Percentiles rank a stretch among this genome's conserved stretches.
phyloP scores from a whole-genome alignment of 2,797 vertebrate genomes.

The Scolopax bukidnonensis region DNA sequence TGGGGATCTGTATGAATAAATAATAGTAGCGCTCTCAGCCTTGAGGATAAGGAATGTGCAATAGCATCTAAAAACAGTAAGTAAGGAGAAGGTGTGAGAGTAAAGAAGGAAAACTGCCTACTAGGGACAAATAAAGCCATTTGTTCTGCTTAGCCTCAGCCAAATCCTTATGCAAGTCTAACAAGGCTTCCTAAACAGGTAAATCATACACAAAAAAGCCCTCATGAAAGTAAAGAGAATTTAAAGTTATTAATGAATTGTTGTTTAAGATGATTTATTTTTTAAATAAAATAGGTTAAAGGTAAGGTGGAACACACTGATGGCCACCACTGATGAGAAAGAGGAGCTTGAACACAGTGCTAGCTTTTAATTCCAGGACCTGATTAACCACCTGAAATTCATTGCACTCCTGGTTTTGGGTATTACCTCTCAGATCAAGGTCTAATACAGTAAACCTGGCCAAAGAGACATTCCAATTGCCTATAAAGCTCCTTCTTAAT shows the following conservation, averaged over 20 bases:
- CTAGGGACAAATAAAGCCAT: background rate
- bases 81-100: background rate
- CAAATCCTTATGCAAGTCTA: background rate
- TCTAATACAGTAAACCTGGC: background rate
- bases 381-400: background rate
- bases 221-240: background rate
- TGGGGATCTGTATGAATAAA: background rate
- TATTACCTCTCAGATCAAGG: background rate
- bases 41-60: rapidly evolving
- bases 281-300: background rate
- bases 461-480: background rate
- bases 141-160: background rate
- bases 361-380: background rate
- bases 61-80: background rate
- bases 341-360: background rate
- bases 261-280: background rate
- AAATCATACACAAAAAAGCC: background rate
- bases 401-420: background rate
- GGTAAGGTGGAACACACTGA: background rate
- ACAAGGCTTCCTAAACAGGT: background rate
- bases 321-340: background rate
- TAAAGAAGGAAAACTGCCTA: background rate
- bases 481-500: background rate
- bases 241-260: background rate
- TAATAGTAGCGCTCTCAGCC: background rate